Evolutionary conservation across 1,140 invertebrate genomes (phyloP).

Genomic region (Cydia strobilella): DNA sequence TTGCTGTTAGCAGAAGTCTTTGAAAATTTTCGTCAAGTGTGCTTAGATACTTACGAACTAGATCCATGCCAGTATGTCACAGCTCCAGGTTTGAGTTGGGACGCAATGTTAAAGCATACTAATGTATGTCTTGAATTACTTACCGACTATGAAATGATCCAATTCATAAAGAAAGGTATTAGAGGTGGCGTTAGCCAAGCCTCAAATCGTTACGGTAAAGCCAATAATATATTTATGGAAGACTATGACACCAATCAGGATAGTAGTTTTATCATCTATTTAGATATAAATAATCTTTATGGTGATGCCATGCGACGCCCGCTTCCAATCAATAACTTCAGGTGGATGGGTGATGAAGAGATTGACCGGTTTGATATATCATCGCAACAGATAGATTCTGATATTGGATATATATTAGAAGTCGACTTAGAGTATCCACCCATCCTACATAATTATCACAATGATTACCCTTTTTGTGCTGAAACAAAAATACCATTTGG

Average conservation of each 20-base stretch:
- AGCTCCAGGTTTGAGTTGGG: constrained; percentile 55
- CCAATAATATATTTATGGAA: constrained; percentile 60
- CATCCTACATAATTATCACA: constrained; percentile 66
- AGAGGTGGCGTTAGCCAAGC: constrained; percentile 65
- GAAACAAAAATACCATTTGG: constrained; percentile 42
- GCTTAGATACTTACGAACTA: constrained; percentile 49
- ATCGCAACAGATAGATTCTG: constrained; percentile 42
- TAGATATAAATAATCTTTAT: constrained; percentile 74
- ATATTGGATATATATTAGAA: constrained; percentile 73
- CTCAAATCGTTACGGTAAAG: constrained; percentile 51
- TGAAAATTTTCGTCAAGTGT: constrained; percentile 65
- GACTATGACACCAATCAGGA: constrained; percentile 31
- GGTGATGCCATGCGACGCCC: constrained; percentile 58
- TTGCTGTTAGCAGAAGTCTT: constrained; percentile 71
- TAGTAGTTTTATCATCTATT: constrained; percentile 58
- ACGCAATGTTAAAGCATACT: constrained; percentile 52
- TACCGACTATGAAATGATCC: constrained; percentile 65
- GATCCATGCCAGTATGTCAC: constrained; percentile 66
- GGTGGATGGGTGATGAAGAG: constrained; percentile 1
- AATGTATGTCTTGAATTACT: constrained; percentile 52
- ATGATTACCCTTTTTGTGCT: constrained; percentile 66
- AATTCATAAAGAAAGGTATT: constrained; percentile 45
- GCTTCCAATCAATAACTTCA: constrained; percentile 33
- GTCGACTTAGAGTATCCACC: constrained; percentile 54
- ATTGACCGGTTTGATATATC: constrained; percentile 48